These are phyloP conservation scores for Heliothis peltigera DNA, from an alignment of 2,888 invertebrate genomes.

Conservation along the genomic window DNA sequence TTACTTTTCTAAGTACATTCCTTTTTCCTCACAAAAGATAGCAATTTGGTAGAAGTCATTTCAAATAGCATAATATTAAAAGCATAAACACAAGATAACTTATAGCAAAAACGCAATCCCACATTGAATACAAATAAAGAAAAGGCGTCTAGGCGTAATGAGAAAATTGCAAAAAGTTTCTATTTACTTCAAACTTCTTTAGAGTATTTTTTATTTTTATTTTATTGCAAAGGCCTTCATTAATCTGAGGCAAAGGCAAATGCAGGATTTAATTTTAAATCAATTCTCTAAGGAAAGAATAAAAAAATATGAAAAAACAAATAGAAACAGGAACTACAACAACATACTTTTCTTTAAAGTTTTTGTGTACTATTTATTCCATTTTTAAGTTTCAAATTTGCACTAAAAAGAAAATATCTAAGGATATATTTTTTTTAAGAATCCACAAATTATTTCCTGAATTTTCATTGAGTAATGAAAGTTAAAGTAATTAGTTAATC, in stretches of 20 bases:
- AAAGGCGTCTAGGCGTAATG: conserved; percentile 13
- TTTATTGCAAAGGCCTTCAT: too few relatives aligned
- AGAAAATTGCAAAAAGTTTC: conserved; percentile 22
- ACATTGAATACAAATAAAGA: conserved; percentile 11
- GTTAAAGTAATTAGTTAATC: too few relatives aligned
- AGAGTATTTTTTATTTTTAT: conserved; percentile 19
- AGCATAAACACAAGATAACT: background rate
- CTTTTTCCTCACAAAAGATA: background rate
- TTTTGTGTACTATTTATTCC: too few relatives aligned
- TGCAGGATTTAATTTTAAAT: too few relatives aligned
- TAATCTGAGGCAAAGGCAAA: too few relatives aligned
- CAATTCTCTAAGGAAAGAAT: conserved; percentile 20
- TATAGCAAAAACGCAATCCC: conserved; percentile 14
- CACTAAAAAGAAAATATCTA: too few relatives aligned
- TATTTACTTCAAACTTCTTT: conserved; percentile 39
- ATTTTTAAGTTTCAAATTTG: too few relatives aligned
- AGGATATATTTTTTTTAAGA: conserved; percentile 4
- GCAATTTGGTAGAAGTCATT: background rate
- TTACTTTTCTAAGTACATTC: background rate
- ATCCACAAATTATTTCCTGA: background rate
- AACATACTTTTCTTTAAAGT: too few relatives aligned
- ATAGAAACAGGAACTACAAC: too few relatives aligned
- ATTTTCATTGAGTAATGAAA: too few relatives aligned
- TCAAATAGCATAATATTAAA: background rate
- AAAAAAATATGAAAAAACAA: too few relatives aligned